Base-by-base conservation (phyloP, 2,113 vertebrate species). In the Lampris megalopsis region DNA sequence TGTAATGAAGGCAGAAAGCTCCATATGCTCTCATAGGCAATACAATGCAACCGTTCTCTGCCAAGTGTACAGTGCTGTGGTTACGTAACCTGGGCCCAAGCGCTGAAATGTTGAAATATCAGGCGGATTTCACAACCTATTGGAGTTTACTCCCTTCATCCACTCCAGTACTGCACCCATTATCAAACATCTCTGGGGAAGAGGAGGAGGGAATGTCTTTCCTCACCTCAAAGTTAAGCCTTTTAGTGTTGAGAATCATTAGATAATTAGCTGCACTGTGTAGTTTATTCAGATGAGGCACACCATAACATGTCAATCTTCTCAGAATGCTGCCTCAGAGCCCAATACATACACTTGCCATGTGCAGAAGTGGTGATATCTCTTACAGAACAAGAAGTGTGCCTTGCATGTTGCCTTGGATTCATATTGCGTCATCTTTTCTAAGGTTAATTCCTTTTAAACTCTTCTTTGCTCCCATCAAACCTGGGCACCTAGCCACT, bases 111-210 rank as follows among this genome's bases (percentile, higher is more conserved):
- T 81, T 68, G 8, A 85, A 89, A 90, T 61, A 61, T 81, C 83
- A 87, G 86, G 73, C 73, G 62, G 68, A 66, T 87, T 90, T 88
- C 40, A 79, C 69, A 78, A 82, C 38, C 1, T 11, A 71, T 80
- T 63, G 56, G 49, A 8, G 4, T 79, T 73, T 45, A 11, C 36
- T 24, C 53, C 47, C 24, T 71, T 56, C 2, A 37, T 58, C 58
- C 68, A 9, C 2, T 59, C 41, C 63, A 78, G 75, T 79, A 78
- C 69, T 1, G 7, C 70, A 58, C 11, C 57, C 5, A 4, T 24
- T 50, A 9, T 64, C 65, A 36, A 49, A 83, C 9, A 36, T 81
- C 67, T 69, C 49, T 0, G 3, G 37, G 24, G 64, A n/a, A 24
- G 43, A 71, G 57, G 0, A 60, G 69, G 48, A 41, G 35, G 13